Percentiles rank a stretch among this genome's conserved stretches.
Evolutionary conservation across 2,113 vertebrate species (phyloP).

Genomic region (Garra rufa): DNA sequence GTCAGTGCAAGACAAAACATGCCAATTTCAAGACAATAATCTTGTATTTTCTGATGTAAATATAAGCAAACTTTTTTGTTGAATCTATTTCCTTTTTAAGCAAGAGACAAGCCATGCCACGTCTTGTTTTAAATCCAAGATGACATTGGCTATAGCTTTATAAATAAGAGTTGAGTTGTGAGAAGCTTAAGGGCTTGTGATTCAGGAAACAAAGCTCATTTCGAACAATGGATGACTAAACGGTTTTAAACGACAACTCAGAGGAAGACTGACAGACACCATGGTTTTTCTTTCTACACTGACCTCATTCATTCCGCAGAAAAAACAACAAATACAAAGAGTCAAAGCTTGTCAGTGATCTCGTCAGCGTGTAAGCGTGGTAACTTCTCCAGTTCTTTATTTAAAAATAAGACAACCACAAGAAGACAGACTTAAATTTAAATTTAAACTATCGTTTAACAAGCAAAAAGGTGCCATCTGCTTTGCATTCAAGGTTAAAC

Average conservation of each 20-base stretch:
- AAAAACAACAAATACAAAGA: constrained; percentile 20
- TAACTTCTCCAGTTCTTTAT: neutral
- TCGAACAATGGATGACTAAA: constrained; percentile 69
- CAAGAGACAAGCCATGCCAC: neutral
- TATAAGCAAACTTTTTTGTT: neutral
- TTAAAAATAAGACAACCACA: neutral
- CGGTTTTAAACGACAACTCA: constrained; percentile 70
- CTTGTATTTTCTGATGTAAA: neutral
- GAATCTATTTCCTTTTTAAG: neutral
- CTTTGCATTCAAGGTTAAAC: neutral
- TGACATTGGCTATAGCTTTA: constrained; percentile 73
- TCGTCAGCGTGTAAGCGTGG: constrained; percentile 1
- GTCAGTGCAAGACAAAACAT: neutral
- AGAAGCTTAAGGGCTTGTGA: constrained; percentile 67
- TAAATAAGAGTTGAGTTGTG: constrained; percentile 76
- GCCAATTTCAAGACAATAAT: neutral
- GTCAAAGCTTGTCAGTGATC: constrained; percentile 25
- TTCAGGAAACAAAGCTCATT: constrained; percentile 61
- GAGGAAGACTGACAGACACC: constrained; percentile 60
- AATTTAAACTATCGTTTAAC: neutral
- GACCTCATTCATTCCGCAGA: neutral
- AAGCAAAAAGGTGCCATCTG: neutral
- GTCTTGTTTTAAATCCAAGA: constrained; percentile 61
- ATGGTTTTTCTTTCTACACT: constrained; percentile 8
- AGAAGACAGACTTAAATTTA: neutral